Evolutionary conservation across 92 coral and sea anemone species (phyloP).

Genomic region (Zoanthus sansibaricus): DNA sequence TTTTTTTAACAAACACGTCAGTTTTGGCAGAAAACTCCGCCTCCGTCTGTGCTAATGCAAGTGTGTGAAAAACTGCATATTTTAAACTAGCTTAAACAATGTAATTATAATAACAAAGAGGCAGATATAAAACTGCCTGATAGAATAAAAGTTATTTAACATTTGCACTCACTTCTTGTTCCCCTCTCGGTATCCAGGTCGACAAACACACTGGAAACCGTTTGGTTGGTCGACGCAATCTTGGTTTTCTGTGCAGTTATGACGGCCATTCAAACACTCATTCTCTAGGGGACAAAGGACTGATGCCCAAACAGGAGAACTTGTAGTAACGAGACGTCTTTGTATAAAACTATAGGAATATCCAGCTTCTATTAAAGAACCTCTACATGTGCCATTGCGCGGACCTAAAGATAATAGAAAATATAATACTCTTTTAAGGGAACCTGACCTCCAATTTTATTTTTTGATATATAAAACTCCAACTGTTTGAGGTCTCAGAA

Average conservation of each 20-base stretch:
- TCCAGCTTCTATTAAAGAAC: conserved; percentile 54
- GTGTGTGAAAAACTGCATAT: too few species aligned
- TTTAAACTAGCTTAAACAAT: too few species aligned
- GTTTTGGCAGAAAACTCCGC: too few species aligned
- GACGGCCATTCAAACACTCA: conserved; percentile 87
- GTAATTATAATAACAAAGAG: too few species aligned
- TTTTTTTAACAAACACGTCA: too few species aligned
- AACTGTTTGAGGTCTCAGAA: too few species aligned
- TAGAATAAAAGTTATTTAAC: too few species aligned
- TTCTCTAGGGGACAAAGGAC: conserved; percentile 88
- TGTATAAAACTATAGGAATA: conserved; percentile 1
- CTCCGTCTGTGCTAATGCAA: too few species aligned
- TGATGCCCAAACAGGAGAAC: conserved; percentile 83
- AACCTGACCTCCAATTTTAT: too few species aligned
- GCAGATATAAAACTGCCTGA: too few species aligned
- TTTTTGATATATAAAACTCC: too few species aligned
- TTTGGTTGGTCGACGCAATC: conserved; percentile 77
- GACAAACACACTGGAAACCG: conserved; percentile 79
- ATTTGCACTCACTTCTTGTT: conserved; percentile 14
- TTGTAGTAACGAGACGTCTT: conserved; percentile 43
- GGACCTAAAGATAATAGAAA: conserved; percentile 66
- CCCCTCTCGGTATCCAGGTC: conserved; percentile 69
- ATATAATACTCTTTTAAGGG: background rate
- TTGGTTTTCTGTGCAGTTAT: conserved; percentile 76
- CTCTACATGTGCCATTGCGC: conserved; percentile 68